Base-by-base conservation (phyloP, 2,888 invertebrate species). In the Alviniconcha strummeri region DNA sequence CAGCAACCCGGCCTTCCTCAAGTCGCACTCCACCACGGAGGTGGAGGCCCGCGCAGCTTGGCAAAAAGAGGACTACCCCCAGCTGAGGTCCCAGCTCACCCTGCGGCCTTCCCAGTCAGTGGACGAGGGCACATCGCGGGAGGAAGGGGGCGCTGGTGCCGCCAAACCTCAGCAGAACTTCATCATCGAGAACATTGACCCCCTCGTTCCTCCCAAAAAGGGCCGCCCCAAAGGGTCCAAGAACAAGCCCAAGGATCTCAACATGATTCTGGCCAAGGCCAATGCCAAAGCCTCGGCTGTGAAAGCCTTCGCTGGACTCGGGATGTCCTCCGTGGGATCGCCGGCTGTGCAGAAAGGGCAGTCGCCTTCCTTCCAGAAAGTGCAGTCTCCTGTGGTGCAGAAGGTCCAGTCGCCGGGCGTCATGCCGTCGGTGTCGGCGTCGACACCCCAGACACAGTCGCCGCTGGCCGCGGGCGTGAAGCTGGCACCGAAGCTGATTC, bases 191-290 rank as follows among this genome's bases (percentile, higher is more conserved):
- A 86, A 83, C 74, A 78, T 83, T 54, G 83, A 84, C 57, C 83
- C 86, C 75, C 56, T 77, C 15, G 78, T 82, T n/a, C 90, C 89
- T 6, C 88, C 89, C 55, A 90, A 90, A 82, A 87, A 91, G 79
- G 92, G 92, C 4, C 87, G 92, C 76, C 92, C 92, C 3, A 91
- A 91, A 85, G 92, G 92, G 6, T 90, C 91, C 5, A 91, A 90
- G 85, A 92, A 91, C 82, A 87, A 88, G 83, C 89, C 88, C 52
- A 88, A 86, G 72, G 87, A 87, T 55, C 84, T 87, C 36, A 86
- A 87, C 69, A 56, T 87, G 60, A 83, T 85, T 57, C 81, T 86
- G 36, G 86, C 86, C n/a, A 86, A 86, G 79, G 86, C 85, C 52
- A 81, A 71, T 1, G 85, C 75, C 57, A 77, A 82, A 75, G 85